phyloP scores from a whole-genome alignment of 2,888 invertebrate genomes.

The Ormyrus labotus region DNA sequence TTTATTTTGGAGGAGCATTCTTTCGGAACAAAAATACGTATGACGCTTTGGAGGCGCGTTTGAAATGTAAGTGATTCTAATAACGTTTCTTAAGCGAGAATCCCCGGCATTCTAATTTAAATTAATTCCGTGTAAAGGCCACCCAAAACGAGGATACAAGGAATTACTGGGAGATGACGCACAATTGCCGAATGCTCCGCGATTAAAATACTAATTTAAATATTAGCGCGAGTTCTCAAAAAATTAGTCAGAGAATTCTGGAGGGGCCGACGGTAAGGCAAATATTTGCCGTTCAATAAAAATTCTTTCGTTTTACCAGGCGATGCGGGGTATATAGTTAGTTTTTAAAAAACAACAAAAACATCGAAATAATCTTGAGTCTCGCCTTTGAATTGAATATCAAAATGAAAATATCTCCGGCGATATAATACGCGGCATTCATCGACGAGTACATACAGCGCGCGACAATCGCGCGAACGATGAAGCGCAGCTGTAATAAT shows the following conservation, averaged over 20 bases:
- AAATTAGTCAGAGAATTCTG: constrained; percentile 13
- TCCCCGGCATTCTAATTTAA: constrained; percentile 49
- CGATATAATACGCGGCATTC: no score
- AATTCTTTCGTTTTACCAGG: no score
- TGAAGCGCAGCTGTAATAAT: constrained; percentile 28
- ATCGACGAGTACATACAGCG: no score
- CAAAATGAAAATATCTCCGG: no score
- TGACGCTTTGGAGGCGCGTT: constrained; percentile 1
- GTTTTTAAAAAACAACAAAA: no score
- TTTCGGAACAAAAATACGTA: not conserved
- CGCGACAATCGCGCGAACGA: constrained; percentile 5
- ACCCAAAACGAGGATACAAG: constrained; percentile 43
- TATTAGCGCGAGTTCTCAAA: constrained; percentile 15
- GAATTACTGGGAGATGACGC: constrained; percentile 44
- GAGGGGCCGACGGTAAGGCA: no score
- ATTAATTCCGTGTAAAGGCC: constrained; percentile 51
- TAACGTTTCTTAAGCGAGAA: constrained; percentile 17
- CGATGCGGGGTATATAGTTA: no score
- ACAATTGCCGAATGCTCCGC: constrained; percentile 20
- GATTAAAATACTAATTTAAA: constrained; percentile 47
- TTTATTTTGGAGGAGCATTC: no score
- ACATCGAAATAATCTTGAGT: no score
- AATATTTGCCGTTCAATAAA: no score
- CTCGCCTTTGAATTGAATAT: no score
- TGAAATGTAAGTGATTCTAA: constrained; percentile 36